These are phyloP conservation scores for Alviniconcha strummeri DNA, from an alignment of 2,888 invertebrate genomes.

Conservation along the genomic window DNA sequence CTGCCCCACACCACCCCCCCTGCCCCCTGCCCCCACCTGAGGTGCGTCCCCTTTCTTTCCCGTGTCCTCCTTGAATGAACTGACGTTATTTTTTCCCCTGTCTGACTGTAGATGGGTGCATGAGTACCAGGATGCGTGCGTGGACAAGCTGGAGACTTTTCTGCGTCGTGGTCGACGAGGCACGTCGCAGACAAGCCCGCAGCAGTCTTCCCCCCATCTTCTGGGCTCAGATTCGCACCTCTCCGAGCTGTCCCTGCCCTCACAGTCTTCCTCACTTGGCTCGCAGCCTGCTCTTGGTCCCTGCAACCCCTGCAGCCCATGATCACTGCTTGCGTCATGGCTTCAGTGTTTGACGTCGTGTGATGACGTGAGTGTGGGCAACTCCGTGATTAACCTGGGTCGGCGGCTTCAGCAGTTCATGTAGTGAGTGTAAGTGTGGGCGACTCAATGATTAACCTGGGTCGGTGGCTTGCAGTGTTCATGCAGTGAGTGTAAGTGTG, in stretches of 20 bases:
- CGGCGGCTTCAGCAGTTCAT: background rate
- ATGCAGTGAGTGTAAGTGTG: background rate
- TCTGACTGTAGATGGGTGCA: conserved; percentile 88
- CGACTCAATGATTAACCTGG: too few species aligned
- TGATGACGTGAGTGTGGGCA: background rate
- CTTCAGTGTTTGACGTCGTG: background rate
- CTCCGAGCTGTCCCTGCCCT: conserved; percentile 21
- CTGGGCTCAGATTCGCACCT: conserved; percentile 28
- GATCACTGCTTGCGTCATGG: background rate
- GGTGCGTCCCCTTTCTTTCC: background rate
- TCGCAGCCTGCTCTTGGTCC: conserved; percentile 7
- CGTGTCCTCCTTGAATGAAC: background rate
- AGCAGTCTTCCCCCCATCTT: conserved; percentile 33
- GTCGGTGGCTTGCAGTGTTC: background rate
- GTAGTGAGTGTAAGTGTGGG: background rate
- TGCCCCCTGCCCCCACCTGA: too few species aligned
- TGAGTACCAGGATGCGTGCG: conserved; percentile 99
- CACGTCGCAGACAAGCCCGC: conserved; percentile 33
- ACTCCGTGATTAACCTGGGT: too few species aligned
- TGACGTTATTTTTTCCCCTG: too few species aligned
- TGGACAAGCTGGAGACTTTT: conserved; percentile 98
- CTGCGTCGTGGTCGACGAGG: conserved; percentile 75
- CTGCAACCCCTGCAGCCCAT: background rate
- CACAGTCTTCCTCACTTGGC: conserved; percentile 18
- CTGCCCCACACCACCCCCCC: too few species aligned